Base-by-base conservation (phyloP, 2,797 vertebrate genomes). In the Leptodactylus fallax region DNA sequence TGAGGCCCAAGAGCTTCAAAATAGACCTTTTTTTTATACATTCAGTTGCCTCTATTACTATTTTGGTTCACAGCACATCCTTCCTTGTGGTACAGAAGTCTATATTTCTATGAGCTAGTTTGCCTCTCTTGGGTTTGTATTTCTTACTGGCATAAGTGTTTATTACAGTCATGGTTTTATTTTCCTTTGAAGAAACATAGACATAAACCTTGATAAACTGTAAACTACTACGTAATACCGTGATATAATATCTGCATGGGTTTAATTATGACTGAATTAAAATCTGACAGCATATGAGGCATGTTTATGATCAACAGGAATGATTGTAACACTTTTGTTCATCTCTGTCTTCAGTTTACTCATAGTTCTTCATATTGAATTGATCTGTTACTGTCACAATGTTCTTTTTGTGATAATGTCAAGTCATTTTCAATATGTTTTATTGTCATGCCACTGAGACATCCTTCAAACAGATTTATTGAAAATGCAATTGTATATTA, bases 381-480 rank as follows among this genome's bases (percentile, higher is more conserved):
- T 85, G 23, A 79, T 86, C 79, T 79, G 76, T 53, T 80, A 69
- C 49, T 65, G 63, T 80, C 60, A 69, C 61, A 65, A 67, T 86
- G 76, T 71, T 71, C 45, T 86, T 79, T 58, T 86, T 86, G 27
- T 69, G 49, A 67, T 67, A 67, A 86, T 36, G 72, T 77, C 72
- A 85, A 61, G 72, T 78, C 55, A 78, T 85, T 77, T 63, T 61
- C 45, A 27, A 7, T 21, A 74, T 84, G 61, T 81, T 81, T 81
- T 81, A 81, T 81, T 65, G 60, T 65, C 79, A 81, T 81, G 80
- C 49, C 49, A 82, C 60, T 25, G 63, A 82, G 47, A 69, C 63
- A 83, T 71, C 17, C 81, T 71, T 81, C 60, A 81, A 81, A 65
- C 13, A 51, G 79, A 81, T 45, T 81, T 65, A 51, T 65, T 65